Evolutionary conservation across 2,113 vertebrate species (phyloP).

Genomic region (Glareola pratincola): DNA sequence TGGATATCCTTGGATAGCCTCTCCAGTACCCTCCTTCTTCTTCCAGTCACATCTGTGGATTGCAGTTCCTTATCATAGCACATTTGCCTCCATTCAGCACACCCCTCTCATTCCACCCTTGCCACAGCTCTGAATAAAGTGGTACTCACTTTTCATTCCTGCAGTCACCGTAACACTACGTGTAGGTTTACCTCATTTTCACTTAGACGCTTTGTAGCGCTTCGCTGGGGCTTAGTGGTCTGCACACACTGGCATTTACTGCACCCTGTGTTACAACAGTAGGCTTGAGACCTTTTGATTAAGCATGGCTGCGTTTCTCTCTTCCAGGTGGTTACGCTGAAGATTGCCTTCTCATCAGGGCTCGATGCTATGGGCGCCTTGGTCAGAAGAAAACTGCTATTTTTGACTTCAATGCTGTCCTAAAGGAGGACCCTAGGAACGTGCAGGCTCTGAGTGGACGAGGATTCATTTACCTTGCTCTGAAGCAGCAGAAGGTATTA

Average conservation of each 20-base stretch:
- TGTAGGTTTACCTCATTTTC: neutral
- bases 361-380: conserved; percentile 83
- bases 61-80: neutral
- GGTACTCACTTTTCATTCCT: neutral
- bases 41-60: neutral
- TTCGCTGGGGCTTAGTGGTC: neutral
- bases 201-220: neutral
- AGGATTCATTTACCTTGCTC: conserved; percentile 82
- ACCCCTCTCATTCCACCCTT: neutral
- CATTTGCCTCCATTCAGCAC: neutral
- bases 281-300: neutral
- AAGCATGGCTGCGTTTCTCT: neutral
- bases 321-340: conserved; percentile 76
- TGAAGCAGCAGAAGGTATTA: conserved; percentile 87
- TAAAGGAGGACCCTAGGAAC: conserved; percentile 80
- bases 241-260: neutral
- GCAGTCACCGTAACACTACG: neutral
- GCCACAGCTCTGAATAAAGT: neutral
- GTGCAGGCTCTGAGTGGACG: conserved; percentile 85
- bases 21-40: neutral
- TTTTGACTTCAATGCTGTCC: conserved; percentile 86
- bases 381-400: conserved; percentile 91
- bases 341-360: conserved; percentile 86
- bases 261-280: neutral
- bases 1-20: neutral